Evolutionary conservation across 2,888 invertebrate genomes (phyloP), one percentile per base, ranked within the genome.

Genomic region (Dendrolimus houi): DNA sequence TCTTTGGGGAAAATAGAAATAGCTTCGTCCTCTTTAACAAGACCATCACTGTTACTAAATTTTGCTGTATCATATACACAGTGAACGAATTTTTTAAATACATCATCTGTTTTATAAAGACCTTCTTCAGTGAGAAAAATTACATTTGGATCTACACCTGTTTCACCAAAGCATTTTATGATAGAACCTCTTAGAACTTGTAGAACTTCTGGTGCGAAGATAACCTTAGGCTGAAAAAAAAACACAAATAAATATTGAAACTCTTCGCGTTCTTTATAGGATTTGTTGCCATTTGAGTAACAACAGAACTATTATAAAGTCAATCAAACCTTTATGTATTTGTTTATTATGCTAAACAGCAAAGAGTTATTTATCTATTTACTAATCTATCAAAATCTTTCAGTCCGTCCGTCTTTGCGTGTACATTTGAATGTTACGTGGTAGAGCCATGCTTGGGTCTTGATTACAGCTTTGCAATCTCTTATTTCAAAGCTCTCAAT

Each of bases 51-150:
- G n/a, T 69, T 63, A 3, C 63, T 60, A 8, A 72, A 69, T 13
- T 75, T 75, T n/a, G 78, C 59, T 55, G 74, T 76, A 56, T 71
- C 71, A 59, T 78, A 72, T 57, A 81, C 67, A 62, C 89, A 88
- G 52, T 77, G 70, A 2, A 79, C 58, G 52, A 79, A 81, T n/a
- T 79, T 75, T 63, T 77, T 80, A 3, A 83, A 64, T 8, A 77
- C 69, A 52, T 75, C 77, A 8, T 83, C 75, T 61, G 68, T 62
- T 52, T 13, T 47, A 17, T 80, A 73, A 2, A 71, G 64, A 7
- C 83, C 83, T 52, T 70, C 64, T 14, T 77, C 66, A 1, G 81
- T 69, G 52, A 66, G 59, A 10, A 65, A 54, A 7, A 68, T 9
- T 0, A 61, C 55, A 7, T 69, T 65, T 1, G 58, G n/a, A 40